These are phyloP conservation scores for Botia kubotai DNA, from an alignment of 2,797 vertebrate genomes.

Conservation along the genomic window DNA sequence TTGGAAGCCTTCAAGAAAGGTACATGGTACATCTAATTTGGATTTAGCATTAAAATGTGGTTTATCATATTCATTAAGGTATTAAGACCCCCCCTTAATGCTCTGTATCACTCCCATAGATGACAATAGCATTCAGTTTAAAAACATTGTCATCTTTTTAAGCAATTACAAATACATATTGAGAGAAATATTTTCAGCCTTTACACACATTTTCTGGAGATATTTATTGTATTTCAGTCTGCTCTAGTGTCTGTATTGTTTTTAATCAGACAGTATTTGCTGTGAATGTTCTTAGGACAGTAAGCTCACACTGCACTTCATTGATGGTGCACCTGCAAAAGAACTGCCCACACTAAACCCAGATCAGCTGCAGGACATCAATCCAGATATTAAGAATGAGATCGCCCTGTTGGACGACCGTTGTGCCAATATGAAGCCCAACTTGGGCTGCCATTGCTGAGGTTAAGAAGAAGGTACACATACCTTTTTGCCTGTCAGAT, in stretches of 20 bases:
- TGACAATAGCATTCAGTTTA: too few species aligned
- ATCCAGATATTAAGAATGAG: conserved; percentile 85
- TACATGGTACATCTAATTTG: conserved; percentile 58
- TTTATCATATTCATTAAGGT: too few species aligned
- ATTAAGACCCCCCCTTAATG: too few species aligned
- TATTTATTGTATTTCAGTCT: too few species aligned
- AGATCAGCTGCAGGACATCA: conserved; percentile 82
- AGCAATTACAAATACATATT: too few species aligned
- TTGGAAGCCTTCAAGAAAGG: conserved; percentile 86
- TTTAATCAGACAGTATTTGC: not conserved
- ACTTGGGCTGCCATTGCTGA: conserved; percentile 89
- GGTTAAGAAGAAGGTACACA: conserved; percentile 89
- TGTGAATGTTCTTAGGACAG: conserved; percentile 76
- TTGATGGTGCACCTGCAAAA: conserved; percentile 82
- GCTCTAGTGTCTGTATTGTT: too few species aligned
- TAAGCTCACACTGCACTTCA: conserved; percentile 83
- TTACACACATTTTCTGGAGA: too few species aligned
- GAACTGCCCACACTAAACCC: conserved; percentile 77
- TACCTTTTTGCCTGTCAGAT: too few species aligned
- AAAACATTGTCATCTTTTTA: too few species aligned
- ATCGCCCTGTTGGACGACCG: conserved; percentile 90
- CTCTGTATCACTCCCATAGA: too few species aligned
- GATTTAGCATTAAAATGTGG: too few species aligned
- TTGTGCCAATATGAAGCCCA: conserved; percentile 89
- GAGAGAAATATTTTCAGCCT: too few species aligned